These are phyloP conservation scores for Ispidina picta DNA, from an alignment of 2,797 vertebrate genomes.

Conservation along the genomic window DNA sequence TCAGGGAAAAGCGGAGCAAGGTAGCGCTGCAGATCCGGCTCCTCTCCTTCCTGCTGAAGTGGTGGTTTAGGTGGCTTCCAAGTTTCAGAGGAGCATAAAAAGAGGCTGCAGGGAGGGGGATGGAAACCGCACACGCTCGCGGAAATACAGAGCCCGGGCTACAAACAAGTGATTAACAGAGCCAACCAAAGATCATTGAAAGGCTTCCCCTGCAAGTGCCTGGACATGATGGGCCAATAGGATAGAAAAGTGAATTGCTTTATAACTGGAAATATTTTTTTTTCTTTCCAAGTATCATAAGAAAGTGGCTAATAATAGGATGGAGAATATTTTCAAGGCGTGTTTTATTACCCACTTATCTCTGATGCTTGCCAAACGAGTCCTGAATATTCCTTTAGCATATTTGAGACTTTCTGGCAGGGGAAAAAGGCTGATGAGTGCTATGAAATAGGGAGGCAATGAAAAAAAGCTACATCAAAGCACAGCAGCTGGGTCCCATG, in stretches of 20 bases:
- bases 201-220: background rate
- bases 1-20: background rate
- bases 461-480: slow-evolving; percentile 23
- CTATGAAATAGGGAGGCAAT: slow-evolving; percentile 20
- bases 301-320: slow-evolving; percentile 49
- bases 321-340: slow-evolving; percentile 31
- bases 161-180: slow-evolving; percentile 21
- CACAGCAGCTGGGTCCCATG: background rate
- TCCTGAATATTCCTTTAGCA: slow-evolving; percentile 43
- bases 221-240: background rate
- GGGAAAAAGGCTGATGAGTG: slow-evolving; percentile 27
- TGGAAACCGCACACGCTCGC: background rate
- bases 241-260: background rate
- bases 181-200: slow-evolving; percentile 25
- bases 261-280: background rate
- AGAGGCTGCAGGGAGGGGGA: background rate
- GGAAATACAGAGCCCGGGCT: slow-evolving; percentile 1
- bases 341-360: slow-evolving; percentile 53
- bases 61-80: background rate
- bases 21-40: slow-evolving; percentile 9
- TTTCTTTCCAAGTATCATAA: slow-evolving; percentile 31
- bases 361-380: slow-evolving; percentile 56
- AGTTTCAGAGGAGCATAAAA: slow-evolving; percentile 41
- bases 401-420: slow-evolving; percentile 38
- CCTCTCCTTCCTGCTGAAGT: slow-evolving; percentile 25